Conservation (phyloP, 1,140 invertebrate genomes). For the Euwallacea fornicatus region DNA sequence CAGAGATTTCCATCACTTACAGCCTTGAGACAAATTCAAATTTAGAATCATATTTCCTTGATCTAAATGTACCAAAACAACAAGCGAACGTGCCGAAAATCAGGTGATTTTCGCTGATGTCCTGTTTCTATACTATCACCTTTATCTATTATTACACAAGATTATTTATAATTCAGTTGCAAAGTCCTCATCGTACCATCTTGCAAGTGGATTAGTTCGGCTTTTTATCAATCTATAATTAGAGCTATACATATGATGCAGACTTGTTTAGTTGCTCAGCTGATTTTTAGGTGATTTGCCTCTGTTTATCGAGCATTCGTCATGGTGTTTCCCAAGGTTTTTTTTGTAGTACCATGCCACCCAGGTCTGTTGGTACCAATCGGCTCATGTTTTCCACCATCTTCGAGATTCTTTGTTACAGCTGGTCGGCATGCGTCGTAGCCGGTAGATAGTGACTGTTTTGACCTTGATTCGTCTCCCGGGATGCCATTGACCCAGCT, state of each 20-base stretch:
- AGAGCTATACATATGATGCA: slow-evolving; percentile 15
- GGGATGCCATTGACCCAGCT: slow-evolving; percentile 28
- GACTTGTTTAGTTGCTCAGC: slow-evolving; percentile 18
- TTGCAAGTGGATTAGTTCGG: neutral
- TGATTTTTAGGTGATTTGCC: slow-evolving; percentile 7
- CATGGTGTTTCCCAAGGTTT: neutral
- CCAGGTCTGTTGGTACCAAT: too few species aligned
- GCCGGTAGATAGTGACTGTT: slow-evolving; percentile 11
- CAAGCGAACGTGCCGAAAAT: slow-evolving; percentile 18
- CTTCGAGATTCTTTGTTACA: slow-evolving; percentile 16
- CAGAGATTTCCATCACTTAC: too few species aligned
- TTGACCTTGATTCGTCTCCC: slow-evolving; percentile 22
- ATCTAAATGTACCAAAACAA: neutral
- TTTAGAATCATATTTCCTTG: too few species aligned
- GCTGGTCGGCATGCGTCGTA: slow-evolving; percentile 3
- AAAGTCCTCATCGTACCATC: neutral
- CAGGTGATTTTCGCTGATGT: slow-evolving; percentile 5
- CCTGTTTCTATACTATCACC: neutral
- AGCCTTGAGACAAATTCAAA: too few species aligned
- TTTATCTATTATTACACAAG: neutral
- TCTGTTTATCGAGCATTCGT: neutral
- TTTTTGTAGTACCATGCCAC: neutral
- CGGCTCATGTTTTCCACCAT: slow-evolving; percentile 5
- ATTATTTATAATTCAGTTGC: neutral
- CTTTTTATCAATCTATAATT: slow-evolving; percentile 7